Conservation (phyloP, 2,113 vertebrate genomes). For the Hipposideros armiger region DNA sequence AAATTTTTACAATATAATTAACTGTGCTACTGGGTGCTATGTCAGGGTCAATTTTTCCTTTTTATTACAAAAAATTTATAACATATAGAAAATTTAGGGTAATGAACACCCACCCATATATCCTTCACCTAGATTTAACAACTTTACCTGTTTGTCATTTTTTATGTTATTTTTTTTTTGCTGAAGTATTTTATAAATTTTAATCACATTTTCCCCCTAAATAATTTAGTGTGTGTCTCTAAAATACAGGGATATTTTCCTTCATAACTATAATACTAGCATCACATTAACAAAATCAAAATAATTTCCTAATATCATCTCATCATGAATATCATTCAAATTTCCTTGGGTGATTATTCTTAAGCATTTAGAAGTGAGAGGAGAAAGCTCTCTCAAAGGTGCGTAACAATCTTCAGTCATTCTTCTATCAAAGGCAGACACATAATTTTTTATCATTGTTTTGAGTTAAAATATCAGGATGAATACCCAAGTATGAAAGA, state of each 20-base stretch:
- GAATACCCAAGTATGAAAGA: background rate
- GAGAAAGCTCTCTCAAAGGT: background rate
- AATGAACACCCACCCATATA: background rate
- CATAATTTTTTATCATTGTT: background rate
- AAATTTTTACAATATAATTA: background rate
- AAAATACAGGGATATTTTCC: background rate
- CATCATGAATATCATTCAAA: background rate
- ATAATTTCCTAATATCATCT: background rate
- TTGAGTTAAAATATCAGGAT: background rate
- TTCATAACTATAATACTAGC: background rate
- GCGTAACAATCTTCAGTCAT: background rate
- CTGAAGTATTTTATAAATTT: background rate
- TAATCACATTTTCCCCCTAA: slow-evolving; percentile 28
- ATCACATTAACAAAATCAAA: slow-evolving; percentile 35
- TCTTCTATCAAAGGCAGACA: background rate
- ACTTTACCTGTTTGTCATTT: background rate
- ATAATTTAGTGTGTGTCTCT: background rate
- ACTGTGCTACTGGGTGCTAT: background rate
- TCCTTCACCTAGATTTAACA: background rate
- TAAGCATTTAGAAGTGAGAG: background rate
- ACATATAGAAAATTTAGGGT: background rate
- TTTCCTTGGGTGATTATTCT: background rate
- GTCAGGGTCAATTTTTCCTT: background rate
- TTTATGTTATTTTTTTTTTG: background rate
- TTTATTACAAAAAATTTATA: background rate